Percentiles rank a stretch among this genome's conserved stretches.
phyloP scores from a whole-genome alignment of 64 coral and sea anemone genomes.

The Dendronephthya gigantea region DNA sequence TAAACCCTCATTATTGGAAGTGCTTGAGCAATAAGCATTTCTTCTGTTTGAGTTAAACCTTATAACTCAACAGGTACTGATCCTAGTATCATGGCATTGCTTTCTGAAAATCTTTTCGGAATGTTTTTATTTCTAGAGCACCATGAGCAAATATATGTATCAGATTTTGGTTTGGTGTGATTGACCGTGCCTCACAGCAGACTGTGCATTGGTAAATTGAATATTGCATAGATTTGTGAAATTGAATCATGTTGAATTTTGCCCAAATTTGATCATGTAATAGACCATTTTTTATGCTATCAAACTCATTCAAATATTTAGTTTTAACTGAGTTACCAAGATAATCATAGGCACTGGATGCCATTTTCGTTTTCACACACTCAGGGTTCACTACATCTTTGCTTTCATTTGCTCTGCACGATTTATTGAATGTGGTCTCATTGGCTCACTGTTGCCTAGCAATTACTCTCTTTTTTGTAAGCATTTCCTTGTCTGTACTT shows the following conservation, averaged over 20 bases:
- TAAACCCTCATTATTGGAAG: too few species aligned
- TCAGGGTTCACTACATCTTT: neutral
- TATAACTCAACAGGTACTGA: neutral
- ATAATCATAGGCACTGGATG: too few species aligned
- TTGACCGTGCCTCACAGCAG: constrained; percentile 13
- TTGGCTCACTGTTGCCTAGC: constrained; percentile 30
- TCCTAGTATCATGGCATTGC: constrained; percentile 7
- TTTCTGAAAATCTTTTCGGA: neutral
- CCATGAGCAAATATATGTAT: neutral
- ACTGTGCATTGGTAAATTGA: constrained; percentile 1
- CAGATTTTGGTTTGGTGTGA: constrained; percentile 18
- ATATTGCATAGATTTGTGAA: constrained; percentile 23
- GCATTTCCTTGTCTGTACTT: neutral
- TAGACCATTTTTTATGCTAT: neutral
- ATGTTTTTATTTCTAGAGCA: neutral
- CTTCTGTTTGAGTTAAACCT: neutral
- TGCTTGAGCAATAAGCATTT: too few species aligned
- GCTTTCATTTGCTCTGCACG: neutral
- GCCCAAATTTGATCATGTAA: constrained; percentile 16
- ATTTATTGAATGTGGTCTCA: too few species aligned
- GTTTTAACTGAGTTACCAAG: too few species aligned
- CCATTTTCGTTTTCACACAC: too few species aligned
- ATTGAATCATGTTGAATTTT: constrained; percentile 28
- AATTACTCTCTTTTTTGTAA: too few species aligned
- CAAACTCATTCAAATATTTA: constrained; percentile 16